These are phyloP conservation scores for Fistularia tabacaria DNA, from an alignment of 2,797 vertebrate species.

Conservation along the genomic window DNA sequence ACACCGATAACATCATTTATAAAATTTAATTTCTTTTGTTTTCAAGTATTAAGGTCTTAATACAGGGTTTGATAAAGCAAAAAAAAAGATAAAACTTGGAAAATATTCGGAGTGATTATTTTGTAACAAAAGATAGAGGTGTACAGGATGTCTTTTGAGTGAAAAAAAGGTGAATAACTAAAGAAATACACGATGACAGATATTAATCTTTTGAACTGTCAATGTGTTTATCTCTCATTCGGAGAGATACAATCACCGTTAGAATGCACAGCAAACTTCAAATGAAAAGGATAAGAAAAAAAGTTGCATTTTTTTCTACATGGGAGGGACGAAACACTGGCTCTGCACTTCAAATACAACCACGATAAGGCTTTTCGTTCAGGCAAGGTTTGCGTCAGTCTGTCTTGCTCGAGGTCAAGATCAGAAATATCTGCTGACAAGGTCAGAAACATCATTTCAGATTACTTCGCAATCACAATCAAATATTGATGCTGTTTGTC, in stretches of 20 bases:
- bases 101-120: slow-evolving; percentile 10
- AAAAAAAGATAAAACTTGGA: slow-evolving; percentile 16
- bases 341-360: background rate
- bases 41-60: slow-evolving; percentile 20
- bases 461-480: slow-evolving; percentile 40
- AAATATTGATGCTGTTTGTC: slow-evolving; percentile 90
- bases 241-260: background rate
- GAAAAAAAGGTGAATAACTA: background rate
- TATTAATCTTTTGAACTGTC: background rate
- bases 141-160: background rate
- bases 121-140: background rate
- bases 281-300: background rate
- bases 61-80: slow-evolving; percentile 12
- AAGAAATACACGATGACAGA: background rate
- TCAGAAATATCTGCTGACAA: background rate
- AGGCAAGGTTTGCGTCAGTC: too few species aligned
- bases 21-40: slow-evolving; percentile 31
- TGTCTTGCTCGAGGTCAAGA: too few species aligned
- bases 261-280: too few species aligned
- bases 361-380: background rate
- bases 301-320: background rate
- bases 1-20: background rate
- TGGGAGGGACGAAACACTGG: background rate
- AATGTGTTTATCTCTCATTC: background rate
- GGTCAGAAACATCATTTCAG: background rate